Conservation (phyloP, 1,140 invertebrate genomes). For the Chironomus striatipennis region DNA sequence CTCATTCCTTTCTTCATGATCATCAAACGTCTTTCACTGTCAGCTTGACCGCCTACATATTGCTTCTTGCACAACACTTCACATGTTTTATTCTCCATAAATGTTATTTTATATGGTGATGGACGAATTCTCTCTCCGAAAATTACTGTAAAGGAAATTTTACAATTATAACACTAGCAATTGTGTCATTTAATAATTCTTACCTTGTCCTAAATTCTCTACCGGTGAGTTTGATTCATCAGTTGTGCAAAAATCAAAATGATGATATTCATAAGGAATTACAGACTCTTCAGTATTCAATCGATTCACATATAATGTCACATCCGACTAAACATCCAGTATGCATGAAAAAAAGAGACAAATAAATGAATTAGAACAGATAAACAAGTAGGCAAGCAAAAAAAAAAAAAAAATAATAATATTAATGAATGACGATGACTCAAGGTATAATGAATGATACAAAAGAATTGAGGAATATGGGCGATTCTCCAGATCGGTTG, state of each 20-base stretch:
- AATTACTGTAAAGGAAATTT: slow-evolving; percentile 52
- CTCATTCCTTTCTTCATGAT: slow-evolving; percentile 85
- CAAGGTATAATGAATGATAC: too few species aligned
- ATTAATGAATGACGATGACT: too few species aligned
- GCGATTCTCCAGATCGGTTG: too few species aligned
- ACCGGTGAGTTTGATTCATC: slow-evolving; percentile 74
- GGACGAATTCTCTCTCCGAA: slow-evolving; percentile 95
- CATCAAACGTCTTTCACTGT: slow-evolving; percentile 61
- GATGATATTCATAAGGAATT: slow-evolving; percentile 95
- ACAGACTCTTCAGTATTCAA: slow-evolving; percentile 93
- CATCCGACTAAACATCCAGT: slow-evolving; percentile 54
- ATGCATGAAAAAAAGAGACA: neutral
- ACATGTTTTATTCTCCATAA: slow-evolving; percentile 67
- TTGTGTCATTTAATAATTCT: neutral
- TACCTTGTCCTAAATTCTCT: slow-evolving; percentile 87
- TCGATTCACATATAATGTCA: slow-evolving; percentile 87
- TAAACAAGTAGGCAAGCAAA: too few species aligned
- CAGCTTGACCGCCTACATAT: slow-evolving; percentile 57
- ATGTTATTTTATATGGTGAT: slow-evolving; percentile 77
- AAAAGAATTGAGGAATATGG: neutral
- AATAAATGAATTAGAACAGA: too few species aligned
- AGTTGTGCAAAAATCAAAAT: slow-evolving; percentile 88
- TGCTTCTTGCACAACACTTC: slow-evolving; percentile 51
- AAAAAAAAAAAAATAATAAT: too few species aligned
- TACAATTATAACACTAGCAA: neutral